Conservation (phyloP, 2,888 invertebrate genomes). For the Stenchaetothrips biformis region DNA sequence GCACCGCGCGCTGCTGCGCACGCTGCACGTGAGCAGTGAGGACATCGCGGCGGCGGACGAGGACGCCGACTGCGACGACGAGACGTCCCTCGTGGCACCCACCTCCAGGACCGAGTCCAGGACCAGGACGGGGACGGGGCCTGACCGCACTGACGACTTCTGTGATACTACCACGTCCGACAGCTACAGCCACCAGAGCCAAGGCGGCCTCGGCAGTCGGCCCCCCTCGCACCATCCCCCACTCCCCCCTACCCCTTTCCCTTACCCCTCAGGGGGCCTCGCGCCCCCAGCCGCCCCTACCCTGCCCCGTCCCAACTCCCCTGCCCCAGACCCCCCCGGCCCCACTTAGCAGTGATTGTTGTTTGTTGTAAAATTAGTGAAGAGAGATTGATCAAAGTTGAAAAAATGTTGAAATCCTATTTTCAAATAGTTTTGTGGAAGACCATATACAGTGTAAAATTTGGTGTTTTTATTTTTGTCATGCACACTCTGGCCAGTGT, state of each 20-base stretch:
- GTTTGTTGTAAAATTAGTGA: background rate
- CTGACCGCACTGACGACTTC: conserved; percentile 19
- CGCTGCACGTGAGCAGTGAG: conserved; percentile 17
- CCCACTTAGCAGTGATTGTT: background rate
- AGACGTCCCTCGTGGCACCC: conserved; percentile 1
- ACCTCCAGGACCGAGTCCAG: background rate
- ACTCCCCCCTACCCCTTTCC: background rate
- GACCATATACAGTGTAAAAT: conserved; percentile 14
- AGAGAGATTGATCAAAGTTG: conserved; percentile 10
- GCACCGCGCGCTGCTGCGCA: conserved; percentile 11
- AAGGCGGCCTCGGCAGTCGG: background rate
- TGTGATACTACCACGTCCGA: conserved; percentile 20
- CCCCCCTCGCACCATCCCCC: background rate
- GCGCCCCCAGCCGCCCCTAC: background rate
- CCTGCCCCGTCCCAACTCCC: background rate
- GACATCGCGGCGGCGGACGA: conserved; percentile 16
- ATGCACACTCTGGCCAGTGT: conserved; percentile 17
- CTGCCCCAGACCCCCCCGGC: background rate
- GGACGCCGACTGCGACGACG: conserved; percentile 16
- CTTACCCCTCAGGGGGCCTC: background rate
- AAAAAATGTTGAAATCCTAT: background rate
- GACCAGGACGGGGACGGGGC: background rate
- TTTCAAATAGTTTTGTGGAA: conserved; percentile 13
- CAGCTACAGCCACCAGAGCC: conserved; percentile 4
- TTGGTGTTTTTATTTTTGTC: conserved; percentile 16